A percentile compares a stretch with the other conserved stretches of the same genome.
phyloP scores from a whole-genome alignment of 2,888 invertebrate species.

The Megaustenia siamemsis region DNA sequence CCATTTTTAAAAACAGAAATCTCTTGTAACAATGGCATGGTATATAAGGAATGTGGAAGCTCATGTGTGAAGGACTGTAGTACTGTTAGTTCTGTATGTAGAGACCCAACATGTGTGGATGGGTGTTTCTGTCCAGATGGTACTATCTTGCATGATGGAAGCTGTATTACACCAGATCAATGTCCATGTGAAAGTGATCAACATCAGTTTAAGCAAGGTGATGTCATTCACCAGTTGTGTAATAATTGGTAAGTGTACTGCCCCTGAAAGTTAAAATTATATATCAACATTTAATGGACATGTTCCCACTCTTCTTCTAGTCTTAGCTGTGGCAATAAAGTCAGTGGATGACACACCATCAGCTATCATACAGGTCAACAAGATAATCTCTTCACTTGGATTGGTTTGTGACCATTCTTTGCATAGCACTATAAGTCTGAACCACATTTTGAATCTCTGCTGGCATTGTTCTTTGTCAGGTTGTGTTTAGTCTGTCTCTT shows the following conservation, averaged over 20 bases:
- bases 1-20: constrained; percentile 84
- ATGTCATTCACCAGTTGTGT: constrained; percentile 71
- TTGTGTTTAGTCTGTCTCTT: no score
- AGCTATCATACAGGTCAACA: no score
- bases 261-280: neutral
- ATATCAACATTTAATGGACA: neutral
- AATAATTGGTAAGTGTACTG: constrained; percentile 72
- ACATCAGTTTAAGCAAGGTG: constrained; percentile 65
- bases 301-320: neutral
- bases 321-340: no score
- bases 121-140: constrained; percentile 94
- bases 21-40: constrained; percentile 87
- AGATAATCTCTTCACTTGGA: no score
- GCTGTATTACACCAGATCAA: constrained; percentile 87
- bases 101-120: constrained; percentile 86
- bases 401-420: no score
- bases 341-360: no score
- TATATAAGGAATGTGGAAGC: constrained; percentile 90
- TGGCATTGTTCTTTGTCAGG: no score
- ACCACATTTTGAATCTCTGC: no score
- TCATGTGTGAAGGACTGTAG: constrained; percentile 87
- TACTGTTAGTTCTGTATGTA: constrained; percentile 60
- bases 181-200: constrained; percentile 90
- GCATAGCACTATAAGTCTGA: no score
- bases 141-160: constrained; percentile 87